Base-by-base conservation (phyloP, 2,888 invertebrate genomes). In the Macrosiphum euphorbiae region DNA sequence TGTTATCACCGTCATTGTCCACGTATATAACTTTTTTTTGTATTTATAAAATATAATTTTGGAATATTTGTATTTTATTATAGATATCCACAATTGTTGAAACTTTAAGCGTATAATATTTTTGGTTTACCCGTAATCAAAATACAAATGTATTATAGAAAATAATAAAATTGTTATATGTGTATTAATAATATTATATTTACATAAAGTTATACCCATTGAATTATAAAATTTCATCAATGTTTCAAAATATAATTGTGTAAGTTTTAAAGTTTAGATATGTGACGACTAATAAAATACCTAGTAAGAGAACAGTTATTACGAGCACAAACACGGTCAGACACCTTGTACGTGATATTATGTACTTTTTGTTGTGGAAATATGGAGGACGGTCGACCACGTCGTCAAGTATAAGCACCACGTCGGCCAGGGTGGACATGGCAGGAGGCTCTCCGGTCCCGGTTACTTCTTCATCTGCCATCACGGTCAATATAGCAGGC, bases 371-470 rank as follows among this genome's bases (percentile, higher is more conserved):
- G 95, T 97, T 98, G 95, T 97, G 97, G 96, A 98, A 98, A 96
- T 98, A 97, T 28, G 98, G 98, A 94, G 98, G 97, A 61, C 97
- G 97, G 95, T 98, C 97, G 94, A 97, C 97, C 88, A 97, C 96
- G 95, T 98, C 97, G n/a, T 97, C 97, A 92, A 98, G 96, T 95
- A 98, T 97, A 95, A 98, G 97, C 26, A 98, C 98, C 94, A 98
- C 96, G 95, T 98, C 98, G 13, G 98, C 98, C 0, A 98, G 97
- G 1, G 98, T 97, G 50, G 98, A 97, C 96, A 98, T 97, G 47
- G 98, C 97, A 95, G 97, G 97, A 26, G 97, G 97, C 95, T 98
- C 98, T 41, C 94, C 94, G 0, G 55, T 86, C n/a, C 94, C 94
- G 26, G 95, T 95, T 85, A 95, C 97, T 94, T 98, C 97, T 96